These are phyloP conservation scores for Andrena bicolor DNA, from an alignment of 2,888 invertebrate genomes.

Conservation along the genomic window DNA sequence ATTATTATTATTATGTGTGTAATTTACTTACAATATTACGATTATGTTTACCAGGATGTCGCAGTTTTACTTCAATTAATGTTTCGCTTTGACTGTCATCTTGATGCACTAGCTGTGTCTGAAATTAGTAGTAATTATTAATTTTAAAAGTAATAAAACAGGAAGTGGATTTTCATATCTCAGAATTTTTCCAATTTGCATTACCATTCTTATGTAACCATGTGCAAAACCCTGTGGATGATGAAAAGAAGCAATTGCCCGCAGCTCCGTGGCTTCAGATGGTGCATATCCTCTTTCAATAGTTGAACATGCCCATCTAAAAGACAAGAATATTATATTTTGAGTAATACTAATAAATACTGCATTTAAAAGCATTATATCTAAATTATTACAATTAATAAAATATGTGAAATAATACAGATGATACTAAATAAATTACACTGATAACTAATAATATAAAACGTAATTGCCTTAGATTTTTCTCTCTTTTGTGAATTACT, in stretches of 20 bases:
- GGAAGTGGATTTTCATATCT: neutral
- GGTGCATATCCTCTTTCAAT: constrained; percentile 95
- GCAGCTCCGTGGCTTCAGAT: constrained; percentile 93
- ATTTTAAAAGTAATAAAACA: neutral
- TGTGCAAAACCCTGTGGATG: constrained; percentile 94
- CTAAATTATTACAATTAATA: neutral
- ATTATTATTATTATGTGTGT: neutral
- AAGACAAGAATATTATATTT: constrained; percentile 59
- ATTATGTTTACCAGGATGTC: constrained; percentile 95
- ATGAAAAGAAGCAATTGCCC: constrained; percentile 96
- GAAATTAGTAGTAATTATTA: constrained; percentile 71
- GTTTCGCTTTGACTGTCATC: constrained; percentile 96
- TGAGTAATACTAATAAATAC: neutral
- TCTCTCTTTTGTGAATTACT: constrained; percentile 91
- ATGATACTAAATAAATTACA: too few relatives aligned
- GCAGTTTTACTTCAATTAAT: constrained; percentile 93
- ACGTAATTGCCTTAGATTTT: constrained; percentile 77
- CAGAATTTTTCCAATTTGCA: constrained; percentile 24
- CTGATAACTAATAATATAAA: neutral
- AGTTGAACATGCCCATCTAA: constrained; percentile 93
- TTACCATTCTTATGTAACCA: constrained; percentile 94
- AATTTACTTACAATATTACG: constrained; percentile 89
- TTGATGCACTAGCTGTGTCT: constrained; percentile 94
- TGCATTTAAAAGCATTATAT: neutral
- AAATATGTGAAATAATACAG: too few relatives aligned